A percentile compares a stretch with the other conserved stretches of the same genome.
Conservation (phyloP, 2,113 vertebrate species). For the Rattus norvegicus region DNA sequence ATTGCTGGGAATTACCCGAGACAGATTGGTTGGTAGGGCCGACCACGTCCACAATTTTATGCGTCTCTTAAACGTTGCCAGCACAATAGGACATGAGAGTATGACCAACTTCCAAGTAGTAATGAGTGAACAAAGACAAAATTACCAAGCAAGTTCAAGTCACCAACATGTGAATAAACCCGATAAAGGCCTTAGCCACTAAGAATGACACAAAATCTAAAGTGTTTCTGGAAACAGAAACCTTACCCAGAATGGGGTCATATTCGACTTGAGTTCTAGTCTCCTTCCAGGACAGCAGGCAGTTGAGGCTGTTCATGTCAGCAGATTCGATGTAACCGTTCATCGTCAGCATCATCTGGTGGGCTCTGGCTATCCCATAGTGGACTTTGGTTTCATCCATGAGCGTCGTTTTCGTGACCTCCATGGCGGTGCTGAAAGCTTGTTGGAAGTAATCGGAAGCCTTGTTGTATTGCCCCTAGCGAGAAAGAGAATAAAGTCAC, state of each 20-base stretch:
- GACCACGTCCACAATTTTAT: neutral
- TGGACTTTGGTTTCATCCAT: slow-evolving; percentile 87
- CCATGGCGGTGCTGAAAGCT: slow-evolving; percentile 85
- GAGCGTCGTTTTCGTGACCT: slow-evolving; percentile 70
- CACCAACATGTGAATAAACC: slow-evolving; percentile 69
- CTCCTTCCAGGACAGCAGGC: slow-evolving; percentile 86
- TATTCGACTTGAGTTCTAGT: slow-evolving; percentile 85
- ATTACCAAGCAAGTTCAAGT: slow-evolving; percentile 59
- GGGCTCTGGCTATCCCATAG: slow-evolving; percentile 85
- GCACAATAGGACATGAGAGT: neutral
- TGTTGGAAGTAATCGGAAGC: slow-evolving; percentile 86
- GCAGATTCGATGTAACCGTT: slow-evolving; percentile 79
- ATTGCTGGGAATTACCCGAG: neutral
- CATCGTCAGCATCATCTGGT: slow-evolving; percentile 84
- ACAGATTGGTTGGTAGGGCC: neutral
- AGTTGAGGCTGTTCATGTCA: slow-evolving; percentile 79
- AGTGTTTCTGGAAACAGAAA: slow-evolving; percentile 78
- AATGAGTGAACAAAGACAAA: slow-evolving; percentile 15
- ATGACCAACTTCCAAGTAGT: neutral
- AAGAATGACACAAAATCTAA: slow-evolving; percentile 77
- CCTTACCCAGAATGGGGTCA: slow-evolving; percentile 87
- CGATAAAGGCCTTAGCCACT: slow-evolving; percentile 70
- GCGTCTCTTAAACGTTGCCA: slow-evolving; percentile 43
- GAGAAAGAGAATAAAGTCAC: slow-evolving; percentile 58
- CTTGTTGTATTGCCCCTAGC: slow-evolving; percentile 86